Percentiles rank a stretch among this genome's conserved stretches.
Evolutionary conservation across 2,888 invertebrate species (phyloP).

Genomic region (Microctonus brassicae): DNA sequence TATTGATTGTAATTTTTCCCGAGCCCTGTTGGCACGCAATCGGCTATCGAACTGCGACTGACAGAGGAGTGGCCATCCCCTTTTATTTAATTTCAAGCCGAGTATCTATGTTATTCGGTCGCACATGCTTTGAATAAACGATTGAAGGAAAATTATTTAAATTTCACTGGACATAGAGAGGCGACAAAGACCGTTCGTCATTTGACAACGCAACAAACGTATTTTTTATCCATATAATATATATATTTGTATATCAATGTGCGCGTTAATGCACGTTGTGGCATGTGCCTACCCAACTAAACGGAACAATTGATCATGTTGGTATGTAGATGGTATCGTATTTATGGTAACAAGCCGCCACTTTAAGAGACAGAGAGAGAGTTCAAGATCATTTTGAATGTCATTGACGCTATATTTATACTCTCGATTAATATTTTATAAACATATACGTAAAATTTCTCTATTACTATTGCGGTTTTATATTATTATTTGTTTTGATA

Average conservation of each 20-base stretch:
- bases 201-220: conserved; percentile 35
- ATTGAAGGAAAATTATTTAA: conserved; percentile 69
- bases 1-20: conserved; percentile 30
- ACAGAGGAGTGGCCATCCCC: conserved; percentile 68
- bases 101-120: conserved; percentile 70
- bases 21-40: conserved; percentile 58
- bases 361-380: background rate
- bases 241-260: conserved; percentile 15
- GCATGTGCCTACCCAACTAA: conserved; percentile 61
- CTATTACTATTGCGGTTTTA: too few species aligned
- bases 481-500: too few species aligned
- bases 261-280: conserved; percentile 57
- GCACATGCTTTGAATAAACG: conserved; percentile 66
- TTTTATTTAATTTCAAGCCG: conserved; percentile 67
- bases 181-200: conserved; percentile 41
- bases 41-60: conserved; percentile 69
- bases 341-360: conserved; percentile 22
- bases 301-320: conserved; percentile 64
- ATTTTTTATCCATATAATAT: conserved; percentile 38
- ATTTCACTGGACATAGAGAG: conserved; percentile 62
- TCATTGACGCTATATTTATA: background rate
- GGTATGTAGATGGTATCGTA: conserved; percentile 41
- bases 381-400: background rate
- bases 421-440: background rate
- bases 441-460: background rate